A percentile compares a stretch with the other conserved stretches of the same genome.
These are phyloP conservation scores for Lasioglossum baleicum DNA, from an alignment of 1,140 invertebrate genomes.

Conservation along the genomic window DNA sequence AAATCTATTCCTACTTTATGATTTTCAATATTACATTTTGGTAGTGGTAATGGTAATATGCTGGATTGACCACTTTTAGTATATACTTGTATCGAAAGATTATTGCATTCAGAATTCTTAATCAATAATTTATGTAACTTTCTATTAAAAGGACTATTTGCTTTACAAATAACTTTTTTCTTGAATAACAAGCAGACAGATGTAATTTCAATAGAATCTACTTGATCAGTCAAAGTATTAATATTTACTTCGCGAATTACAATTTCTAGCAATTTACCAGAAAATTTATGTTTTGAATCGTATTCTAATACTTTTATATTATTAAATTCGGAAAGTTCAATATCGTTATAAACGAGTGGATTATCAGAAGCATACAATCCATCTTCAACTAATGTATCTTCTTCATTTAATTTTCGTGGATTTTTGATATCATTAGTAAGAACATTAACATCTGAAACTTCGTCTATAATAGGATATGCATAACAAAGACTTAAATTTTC, in stretches of 20 bases:
- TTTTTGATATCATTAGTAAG: constrained; percentile 47
- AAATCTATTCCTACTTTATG: constrained; percentile 73
- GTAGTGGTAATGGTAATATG: constrained; percentile 72
- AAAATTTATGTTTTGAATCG: constrained; percentile 30
- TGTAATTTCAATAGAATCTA: constrained; percentile 51
- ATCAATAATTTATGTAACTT: constrained; percentile 75
- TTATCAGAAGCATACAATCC: constrained; percentile 68
- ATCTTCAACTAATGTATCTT: constrained; percentile 69
- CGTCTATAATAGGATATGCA: constrained; percentile 57
- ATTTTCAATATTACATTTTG: constrained; percentile 65
- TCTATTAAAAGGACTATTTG: constrained; percentile 71
- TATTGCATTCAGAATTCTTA: constrained; percentile 61
- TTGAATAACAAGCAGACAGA: constrained; percentile 69
- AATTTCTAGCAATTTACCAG: constrained; percentile 72
- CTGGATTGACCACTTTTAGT: constrained; percentile 57
- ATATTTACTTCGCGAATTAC: constrained; percentile 71
- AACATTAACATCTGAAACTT: constrained; percentile 53
- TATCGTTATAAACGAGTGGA: constrained; percentile 65
- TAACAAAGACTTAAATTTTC: constrained; percentile 60
- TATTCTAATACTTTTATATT: constrained; percentile 54
- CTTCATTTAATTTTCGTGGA: constrained; percentile 37
- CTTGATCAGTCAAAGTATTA: too few species aligned
- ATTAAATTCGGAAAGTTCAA: constrained; percentile 67
- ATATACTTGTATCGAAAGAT: constrained; percentile 68
- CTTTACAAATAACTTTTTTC: constrained; percentile 68